phyloP scores from a whole-genome alignment of 2,113 vertebrate genomes.

The Ginglymostoma cirratum region DNA sequence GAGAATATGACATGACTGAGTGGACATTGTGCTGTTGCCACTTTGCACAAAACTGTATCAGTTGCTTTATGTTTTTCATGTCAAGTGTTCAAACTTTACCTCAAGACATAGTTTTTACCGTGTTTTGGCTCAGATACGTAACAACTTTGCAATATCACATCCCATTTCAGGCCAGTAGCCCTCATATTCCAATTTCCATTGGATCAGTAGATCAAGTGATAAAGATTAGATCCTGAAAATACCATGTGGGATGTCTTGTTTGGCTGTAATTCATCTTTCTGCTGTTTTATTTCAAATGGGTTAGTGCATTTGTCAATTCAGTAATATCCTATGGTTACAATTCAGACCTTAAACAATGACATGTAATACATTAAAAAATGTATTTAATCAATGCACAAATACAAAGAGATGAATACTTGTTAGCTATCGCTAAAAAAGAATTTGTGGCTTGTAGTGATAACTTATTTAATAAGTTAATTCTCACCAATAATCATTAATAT shows the following conservation, averaged over 20 bases:
- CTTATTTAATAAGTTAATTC: not conserved
- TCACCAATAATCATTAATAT: not conserved
- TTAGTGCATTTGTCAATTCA: not conserved
- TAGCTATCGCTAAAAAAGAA: not conserved
- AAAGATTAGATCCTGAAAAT: not conserved
- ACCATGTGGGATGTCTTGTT: not conserved
- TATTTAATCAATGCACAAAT: not conserved
- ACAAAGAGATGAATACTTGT: not conserved
- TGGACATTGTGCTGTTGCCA: not conserved
- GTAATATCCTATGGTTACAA: not conserved
- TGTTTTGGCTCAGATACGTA: not conserved
- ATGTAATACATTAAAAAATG: not conserved
- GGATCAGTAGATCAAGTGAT: not conserved
- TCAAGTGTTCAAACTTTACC: not conserved
- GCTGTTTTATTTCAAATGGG: not conserved
- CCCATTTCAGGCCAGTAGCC: not conserved
- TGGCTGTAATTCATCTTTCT: not conserved
- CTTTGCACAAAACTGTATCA: not conserved
- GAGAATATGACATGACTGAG: not conserved
- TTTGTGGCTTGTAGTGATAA: not conserved
- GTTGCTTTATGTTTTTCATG: not conserved
- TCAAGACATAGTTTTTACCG: not conserved
- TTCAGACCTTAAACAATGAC: not conserved
- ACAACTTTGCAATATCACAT: not conserved
- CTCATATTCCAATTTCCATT: not conserved